A percentile compares a stretch with the other conserved stretches of the same genome.
These are phyloP conservation scores for Melanotus villosus DNA, from an alignment of 2,888 invertebrate genomes.

Conservation along the genomic window DNA sequence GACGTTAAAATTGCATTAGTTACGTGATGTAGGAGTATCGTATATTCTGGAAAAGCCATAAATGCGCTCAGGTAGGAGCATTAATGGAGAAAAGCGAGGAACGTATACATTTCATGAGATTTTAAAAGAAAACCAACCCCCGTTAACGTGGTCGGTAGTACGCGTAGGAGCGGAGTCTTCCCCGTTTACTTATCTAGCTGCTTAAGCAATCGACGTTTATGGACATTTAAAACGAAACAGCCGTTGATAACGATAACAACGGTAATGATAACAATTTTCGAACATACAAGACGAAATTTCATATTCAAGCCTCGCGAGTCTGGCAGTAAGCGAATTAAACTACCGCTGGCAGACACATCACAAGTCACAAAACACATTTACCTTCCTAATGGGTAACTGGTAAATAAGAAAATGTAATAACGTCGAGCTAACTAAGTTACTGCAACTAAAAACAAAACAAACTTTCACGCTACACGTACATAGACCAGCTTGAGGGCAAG, in stretches of 20 bases:
- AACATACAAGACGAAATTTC: constrained; percentile 1
- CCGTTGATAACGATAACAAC: background rate
- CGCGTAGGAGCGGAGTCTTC: too few species aligned
- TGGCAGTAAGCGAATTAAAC: background rate
- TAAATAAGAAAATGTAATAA: constrained; percentile 27
- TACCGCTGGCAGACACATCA: constrained; percentile 8
- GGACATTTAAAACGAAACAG: background rate
- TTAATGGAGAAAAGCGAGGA: constrained; percentile 24
- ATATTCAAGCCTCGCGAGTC: background rate
- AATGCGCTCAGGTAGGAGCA: constrained; percentile 22
- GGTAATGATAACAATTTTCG: background rate
- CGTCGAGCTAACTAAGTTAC: constrained; percentile 15
- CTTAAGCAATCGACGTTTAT: background rate
- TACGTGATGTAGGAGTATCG: constrained; percentile 28
- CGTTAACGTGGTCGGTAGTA: background rate
- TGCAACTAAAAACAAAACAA: constrained; percentile 20
- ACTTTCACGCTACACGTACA: background rate
- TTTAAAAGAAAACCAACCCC: background rate
- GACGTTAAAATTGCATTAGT: constrained; percentile 38
- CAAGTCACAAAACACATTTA: constrained; percentile 20
- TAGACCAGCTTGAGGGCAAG: constrained; percentile 5
- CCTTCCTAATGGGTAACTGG: constrained; percentile 18
- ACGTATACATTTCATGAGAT: constrained; percentile 10
- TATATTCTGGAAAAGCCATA: constrained; percentile 17
- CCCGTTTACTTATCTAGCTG: background rate